Conservation (phyloP, 2,113 vertebrate species). For the Glareola pratincola region DNA sequence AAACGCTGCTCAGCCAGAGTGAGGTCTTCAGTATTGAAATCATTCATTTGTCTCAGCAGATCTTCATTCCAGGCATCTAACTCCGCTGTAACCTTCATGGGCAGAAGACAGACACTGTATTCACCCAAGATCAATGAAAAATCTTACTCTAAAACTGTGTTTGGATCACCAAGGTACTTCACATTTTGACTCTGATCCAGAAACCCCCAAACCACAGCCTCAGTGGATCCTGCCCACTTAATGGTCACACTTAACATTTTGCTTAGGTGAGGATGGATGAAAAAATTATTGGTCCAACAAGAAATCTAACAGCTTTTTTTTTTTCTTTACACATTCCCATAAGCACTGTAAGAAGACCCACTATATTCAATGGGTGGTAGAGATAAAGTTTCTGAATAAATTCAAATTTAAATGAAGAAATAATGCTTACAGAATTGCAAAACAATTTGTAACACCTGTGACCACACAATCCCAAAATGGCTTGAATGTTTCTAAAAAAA, state of each 20-base stretch:
- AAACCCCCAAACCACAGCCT: not conserved
- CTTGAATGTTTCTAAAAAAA: not conserved
- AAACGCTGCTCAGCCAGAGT: constrained; percentile 90
- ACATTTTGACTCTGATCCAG: not conserved
- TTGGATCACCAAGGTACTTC: not conserved
- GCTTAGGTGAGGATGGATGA: not conserved
- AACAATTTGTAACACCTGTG: not conserved
- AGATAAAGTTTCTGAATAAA: not conserved
- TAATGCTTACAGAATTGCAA: not conserved
- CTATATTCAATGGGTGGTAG: not conserved
- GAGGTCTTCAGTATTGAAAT: constrained; percentile 91
- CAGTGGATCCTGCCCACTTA: not conserved
- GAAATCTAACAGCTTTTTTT: not conserved
- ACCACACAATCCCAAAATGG: not conserved
- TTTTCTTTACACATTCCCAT: not conserved
- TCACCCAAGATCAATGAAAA: not conserved
- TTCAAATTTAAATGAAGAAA: not conserved
- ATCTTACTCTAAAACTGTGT: not conserved
- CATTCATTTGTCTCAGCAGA: constrained; percentile 90
- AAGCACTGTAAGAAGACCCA: not conserved
- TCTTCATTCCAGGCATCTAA: constrained; percentile 97
- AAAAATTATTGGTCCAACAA: not conserved
- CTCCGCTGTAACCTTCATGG: constrained; percentile 89
- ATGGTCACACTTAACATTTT: not conserved
- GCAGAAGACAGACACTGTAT: not conserved